A percentile compares a stretch with the other conserved stretches of the same genome.
Conservation (phyloP, 2,113 vertebrate species). For the Elaphurus davidianus region DNA sequence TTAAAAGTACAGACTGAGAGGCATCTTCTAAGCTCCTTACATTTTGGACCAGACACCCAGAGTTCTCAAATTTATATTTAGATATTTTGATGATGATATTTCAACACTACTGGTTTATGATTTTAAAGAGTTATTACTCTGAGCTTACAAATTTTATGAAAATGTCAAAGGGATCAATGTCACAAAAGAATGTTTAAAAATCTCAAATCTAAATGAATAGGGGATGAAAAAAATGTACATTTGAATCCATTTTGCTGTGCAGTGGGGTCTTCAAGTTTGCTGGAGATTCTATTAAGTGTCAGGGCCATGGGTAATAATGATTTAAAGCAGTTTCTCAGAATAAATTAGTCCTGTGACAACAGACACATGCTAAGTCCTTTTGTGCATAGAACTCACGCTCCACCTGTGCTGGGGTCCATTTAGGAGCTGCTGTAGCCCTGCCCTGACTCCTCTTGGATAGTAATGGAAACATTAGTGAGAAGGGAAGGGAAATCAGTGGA, state of each 20-base stretch:
- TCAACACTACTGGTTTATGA: background rate
- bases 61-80: background rate
- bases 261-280: background rate
- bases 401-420: background rate
- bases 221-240: background rate
- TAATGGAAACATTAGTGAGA: background rate
- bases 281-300: background rate
- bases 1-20: background rate
- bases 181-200: background rate
- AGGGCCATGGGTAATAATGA: background rate
- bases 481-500: background rate
- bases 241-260: slow-evolving; percentile 50
- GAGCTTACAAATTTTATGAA: background rate
- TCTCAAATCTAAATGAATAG: background rate
- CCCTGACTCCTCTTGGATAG: background rate
- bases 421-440: background rate
- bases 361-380: background rate
- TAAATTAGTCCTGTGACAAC: background rate
- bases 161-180: background rate
- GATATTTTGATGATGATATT: background rate
- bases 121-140: background rate
- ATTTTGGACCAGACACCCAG: background rate
- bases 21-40: background rate
- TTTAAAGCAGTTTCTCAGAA: background rate
- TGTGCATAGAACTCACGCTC: background rate